Conservation (phyloP, 2,113 vertebrate species). For the Agapornis roseicollis region DNA sequence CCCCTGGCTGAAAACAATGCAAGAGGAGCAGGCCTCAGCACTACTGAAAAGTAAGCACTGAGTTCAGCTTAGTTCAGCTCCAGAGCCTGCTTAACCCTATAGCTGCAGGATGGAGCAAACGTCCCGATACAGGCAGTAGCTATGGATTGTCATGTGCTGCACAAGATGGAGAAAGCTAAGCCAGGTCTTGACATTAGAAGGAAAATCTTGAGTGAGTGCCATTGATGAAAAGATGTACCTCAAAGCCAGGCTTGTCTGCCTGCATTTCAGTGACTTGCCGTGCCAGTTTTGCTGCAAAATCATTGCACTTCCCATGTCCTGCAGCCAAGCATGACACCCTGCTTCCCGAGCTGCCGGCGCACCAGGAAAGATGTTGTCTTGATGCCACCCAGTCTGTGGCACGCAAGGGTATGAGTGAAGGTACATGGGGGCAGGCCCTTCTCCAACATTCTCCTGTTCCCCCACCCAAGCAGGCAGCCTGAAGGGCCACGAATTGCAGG, state of each 20-base stretch:
- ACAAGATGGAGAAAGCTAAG: not conserved
- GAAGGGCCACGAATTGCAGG: not conserved
- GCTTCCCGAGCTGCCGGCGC: not conserved
- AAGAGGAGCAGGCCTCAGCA: constrained; percentile 22
- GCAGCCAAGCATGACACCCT: not conserved
- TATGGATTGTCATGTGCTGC: rapidly evolving
- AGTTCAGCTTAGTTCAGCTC: constrained; percentile 47
- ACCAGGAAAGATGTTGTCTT: not conserved
- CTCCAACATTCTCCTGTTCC: not conserved
- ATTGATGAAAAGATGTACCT: rapidly evolving
- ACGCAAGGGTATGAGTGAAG: not conserved
- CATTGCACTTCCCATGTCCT: not conserved
- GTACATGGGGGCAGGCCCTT: rapidly evolving
- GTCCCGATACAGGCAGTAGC: rapidly evolving
- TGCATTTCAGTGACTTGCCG: not conserved
- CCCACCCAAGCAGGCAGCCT: not conserved
- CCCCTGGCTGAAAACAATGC: constrained; percentile 29
- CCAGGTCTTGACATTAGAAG: not conserved
- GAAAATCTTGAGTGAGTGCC: not conserved
- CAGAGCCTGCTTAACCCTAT: not conserved
- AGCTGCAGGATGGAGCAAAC: not conserved
- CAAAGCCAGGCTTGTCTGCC: not conserved
- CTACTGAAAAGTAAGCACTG: constrained; percentile 25
- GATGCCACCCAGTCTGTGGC: too few species aligned
- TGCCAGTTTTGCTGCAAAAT: not conserved